These are phyloP conservation scores for Vulpes ferrilata DNA, from an alignment of 2,113 vertebrate genomes.

Conservation along the genomic window DNA sequence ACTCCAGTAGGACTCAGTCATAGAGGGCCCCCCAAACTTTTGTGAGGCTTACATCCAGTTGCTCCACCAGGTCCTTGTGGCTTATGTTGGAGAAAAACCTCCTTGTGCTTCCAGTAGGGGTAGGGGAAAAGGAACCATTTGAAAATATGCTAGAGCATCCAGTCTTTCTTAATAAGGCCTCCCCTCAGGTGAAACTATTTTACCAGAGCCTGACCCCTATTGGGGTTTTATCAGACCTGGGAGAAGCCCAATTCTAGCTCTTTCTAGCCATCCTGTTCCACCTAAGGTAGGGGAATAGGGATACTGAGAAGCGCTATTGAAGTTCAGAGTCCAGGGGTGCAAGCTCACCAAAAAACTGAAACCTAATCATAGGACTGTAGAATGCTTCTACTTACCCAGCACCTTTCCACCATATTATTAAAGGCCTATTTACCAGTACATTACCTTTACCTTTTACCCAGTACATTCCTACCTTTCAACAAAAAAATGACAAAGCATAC, in stretches of 20 bases:
- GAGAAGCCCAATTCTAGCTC: not conserved
- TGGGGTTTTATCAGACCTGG: not conserved
- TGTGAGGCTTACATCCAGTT: not conserved
- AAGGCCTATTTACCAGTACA: not conserved
- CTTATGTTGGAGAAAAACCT: not conserved
- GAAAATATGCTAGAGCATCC: not conserved
- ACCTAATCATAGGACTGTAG: not conserved
- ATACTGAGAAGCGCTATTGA: not conserved
- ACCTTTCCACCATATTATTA: not conserved
- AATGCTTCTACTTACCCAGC: not conserved
- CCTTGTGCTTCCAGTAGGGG: not conserved
- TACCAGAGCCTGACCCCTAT: not conserved
- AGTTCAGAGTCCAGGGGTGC: not conserved
- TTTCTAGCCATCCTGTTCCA: not conserved
- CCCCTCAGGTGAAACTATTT: not conserved
- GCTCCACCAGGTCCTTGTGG: not conserved
- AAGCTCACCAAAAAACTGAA: not conserved
- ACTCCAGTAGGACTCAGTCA: not conserved
- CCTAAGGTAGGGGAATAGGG: not conserved
- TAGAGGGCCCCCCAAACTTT: not conserved
- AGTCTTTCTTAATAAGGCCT: not conserved
- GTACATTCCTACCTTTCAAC: not conserved
- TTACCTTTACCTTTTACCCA: not conserved
- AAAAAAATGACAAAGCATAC: not conserved
- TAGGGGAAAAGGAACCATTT: not conserved